Percentiles rank a stretch among this genome's conserved stretches.
Conservation (phyloP, 2,113 vertebrate genomes). For the Pterocles burchelli region DNA sequence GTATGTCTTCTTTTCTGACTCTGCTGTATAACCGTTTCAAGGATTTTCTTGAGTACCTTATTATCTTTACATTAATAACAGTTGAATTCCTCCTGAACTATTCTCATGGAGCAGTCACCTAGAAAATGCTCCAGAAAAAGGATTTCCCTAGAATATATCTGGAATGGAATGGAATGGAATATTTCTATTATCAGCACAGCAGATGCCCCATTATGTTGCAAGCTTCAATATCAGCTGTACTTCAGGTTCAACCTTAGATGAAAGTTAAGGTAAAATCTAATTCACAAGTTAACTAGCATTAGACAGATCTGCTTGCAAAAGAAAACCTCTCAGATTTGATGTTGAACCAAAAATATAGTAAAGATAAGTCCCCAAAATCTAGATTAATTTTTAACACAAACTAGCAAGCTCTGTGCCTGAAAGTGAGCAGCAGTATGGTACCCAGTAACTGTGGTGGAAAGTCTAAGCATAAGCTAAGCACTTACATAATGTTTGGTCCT, state of each 20-base stretch:
- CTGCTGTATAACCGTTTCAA: not conserved
- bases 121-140: not conserved
- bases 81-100: not conserved
- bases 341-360: not conserved
- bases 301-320: not conserved
- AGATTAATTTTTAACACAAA: not conserved
- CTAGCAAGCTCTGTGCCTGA: not conserved
- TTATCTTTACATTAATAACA: not conserved
- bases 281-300: not conserved
- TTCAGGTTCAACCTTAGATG: not conserved
- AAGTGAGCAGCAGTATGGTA: not conserved
- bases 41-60: not conserved
- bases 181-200: not conserved
- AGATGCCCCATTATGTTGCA: not conserved
- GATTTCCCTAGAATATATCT: not conserved
- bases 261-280: not conserved
- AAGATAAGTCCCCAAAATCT: not conserved
- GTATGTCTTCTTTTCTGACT: not conserved
- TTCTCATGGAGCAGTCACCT: not conserved
- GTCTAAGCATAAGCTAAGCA: not conserved
- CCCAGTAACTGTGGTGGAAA: not conserved
- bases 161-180: not conserved
- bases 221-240: not conserved
- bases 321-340: not conserved
- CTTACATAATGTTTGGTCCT: not conserved